Evolutionary conservation across 2,888 invertebrate genomes (phyloP), one percentile per base, ranked within the genome.

Genomic region (Salpingus planirostris): DNA sequence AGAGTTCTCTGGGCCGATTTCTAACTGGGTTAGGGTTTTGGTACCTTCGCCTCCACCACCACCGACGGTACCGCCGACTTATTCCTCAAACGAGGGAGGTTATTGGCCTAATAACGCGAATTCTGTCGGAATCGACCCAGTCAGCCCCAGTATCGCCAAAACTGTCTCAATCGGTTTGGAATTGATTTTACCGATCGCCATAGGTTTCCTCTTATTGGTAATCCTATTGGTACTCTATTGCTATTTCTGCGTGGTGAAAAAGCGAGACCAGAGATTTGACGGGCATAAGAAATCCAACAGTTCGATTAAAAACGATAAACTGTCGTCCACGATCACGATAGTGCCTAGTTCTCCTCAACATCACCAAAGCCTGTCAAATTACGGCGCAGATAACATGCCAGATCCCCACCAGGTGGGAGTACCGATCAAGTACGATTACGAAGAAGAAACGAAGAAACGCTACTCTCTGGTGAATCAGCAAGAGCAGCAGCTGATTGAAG

Each of bases 1-100:
- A 1, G 50, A 54, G 15, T 32, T 47, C 30, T 52, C 66, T 1
- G 68, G 70, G 4, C 66, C 68, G 1, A 49, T 68, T 15, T 74
- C 74, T 2, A 76, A 76, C 49, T 69, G 69, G 57, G 70, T 72
- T 2, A 54, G 68, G 11, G 66, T 72, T 3, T 59, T 65, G 33
- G 65, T 75, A 1, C 67, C 69, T 1, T 64, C 66, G 3, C 69
- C 71, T 1, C 68, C 68, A 12, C 68, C 68, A 13, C 68, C 68
- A 10, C 64, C 69, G n/a, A 69, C 69, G 0, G 59, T 64, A 4
- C 55, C 63, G 6, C 64, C 67, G 23, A 62, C 60, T 2, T 59
- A 52, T 18, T 50, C 55, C 5, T 53, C 59, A 5, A 58, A 60
- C 24, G 61, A 63, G 29, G 55, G 56, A 13, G 44, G 57, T 2